Base-by-base conservation (phyloP, 2,888 invertebrate genomes). In the Thecophora atra region DNA sequence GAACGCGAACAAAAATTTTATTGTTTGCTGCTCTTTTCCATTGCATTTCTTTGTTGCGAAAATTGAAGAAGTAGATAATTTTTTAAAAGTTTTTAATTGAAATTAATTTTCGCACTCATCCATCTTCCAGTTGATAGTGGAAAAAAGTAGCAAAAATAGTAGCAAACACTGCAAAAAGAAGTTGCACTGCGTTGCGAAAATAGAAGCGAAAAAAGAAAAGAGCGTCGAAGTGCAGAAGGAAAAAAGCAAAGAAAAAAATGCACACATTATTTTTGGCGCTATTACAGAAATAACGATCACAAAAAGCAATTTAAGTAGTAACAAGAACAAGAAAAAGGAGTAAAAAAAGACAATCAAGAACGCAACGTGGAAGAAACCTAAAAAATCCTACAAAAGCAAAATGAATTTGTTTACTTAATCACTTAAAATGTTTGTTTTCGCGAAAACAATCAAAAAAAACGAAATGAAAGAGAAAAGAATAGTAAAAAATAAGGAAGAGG, bases 51-150 rank as follows among this genome's bases (percentile, higher is more conserved):
- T 63, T 63, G 37, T 63, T 63, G 60, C 17, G 24, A 28, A 47
- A 62, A 68, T 58, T 51, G 70, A 17, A 70, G 28, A 51, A 62
- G 60, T 62, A n/a, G 51, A n/a, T n/a, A n/a, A n/a, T n/a, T 63
- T 63, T 54, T 71, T 58, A 30, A 56, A 70, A 56, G 66, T 72
- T 69, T 74, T 71, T 74, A 74, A 74, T 74, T 74, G 74, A 74
- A 74, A 74, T 74, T 74, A 74, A 74, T 74, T 74, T 74, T 63
- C 68, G 68, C 47, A 65, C 69, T 74, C 47, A 72, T 72, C 70
- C 62, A 69, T 70, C 63, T 21, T 65, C 52, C 52, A 51, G n/a
- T 65, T 28, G 47, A 47, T 65, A 51, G n/a, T 52, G 8, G 47
- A 47, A 47, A 4, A 47, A 5, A 47, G 47, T 47, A 47, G 5